Conservation (phyloP, 2,888 invertebrate genomes). For the Lithosia quadra region DNA sequence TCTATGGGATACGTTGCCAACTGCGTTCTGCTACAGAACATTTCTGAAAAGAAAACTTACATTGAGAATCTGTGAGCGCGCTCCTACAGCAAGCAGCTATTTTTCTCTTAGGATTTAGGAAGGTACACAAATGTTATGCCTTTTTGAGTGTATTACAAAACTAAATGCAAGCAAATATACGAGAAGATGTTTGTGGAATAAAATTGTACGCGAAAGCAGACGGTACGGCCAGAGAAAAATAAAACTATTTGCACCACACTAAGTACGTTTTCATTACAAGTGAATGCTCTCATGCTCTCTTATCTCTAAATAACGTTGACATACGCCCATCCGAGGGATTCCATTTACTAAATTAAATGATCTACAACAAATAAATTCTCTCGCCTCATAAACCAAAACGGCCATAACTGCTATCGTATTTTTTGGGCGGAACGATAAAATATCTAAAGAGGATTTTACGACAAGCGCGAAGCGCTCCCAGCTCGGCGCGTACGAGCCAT, state of each 20-base stretch:
- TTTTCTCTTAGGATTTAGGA: neutral
- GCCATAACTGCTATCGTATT: slow-evolving; percentile 20
- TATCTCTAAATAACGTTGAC: neutral
- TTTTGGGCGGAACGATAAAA: slow-evolving; percentile 16
- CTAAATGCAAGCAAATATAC: too few species aligned
- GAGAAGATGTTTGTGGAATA: neutral
- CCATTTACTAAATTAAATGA: slow-evolving; percentile 19
- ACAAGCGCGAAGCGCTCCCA: neutral
- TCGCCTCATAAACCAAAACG: slow-evolving; percentile 23
- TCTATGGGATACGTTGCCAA: too few species aligned
- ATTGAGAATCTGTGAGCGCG: too few species aligned
- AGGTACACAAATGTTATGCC: neutral
- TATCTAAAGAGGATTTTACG: slow-evolving; percentile 16
- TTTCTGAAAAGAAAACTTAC: too few species aligned
- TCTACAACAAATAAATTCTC: slow-evolving; percentile 20
- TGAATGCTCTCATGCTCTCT: neutral
- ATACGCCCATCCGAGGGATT: neutral
- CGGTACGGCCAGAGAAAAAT: too few species aligned
- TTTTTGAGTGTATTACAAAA: neutral
- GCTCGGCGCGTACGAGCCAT: neutral
- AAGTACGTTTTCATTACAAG: neutral
- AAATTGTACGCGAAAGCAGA: neutral
- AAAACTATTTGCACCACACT: too few species aligned
- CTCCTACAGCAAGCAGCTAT: too few species aligned
- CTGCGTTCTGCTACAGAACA: too few species aligned